Base-by-base conservation (phyloP, 2,888 invertebrate species). In the Drosophila maculinotata region DNA sequence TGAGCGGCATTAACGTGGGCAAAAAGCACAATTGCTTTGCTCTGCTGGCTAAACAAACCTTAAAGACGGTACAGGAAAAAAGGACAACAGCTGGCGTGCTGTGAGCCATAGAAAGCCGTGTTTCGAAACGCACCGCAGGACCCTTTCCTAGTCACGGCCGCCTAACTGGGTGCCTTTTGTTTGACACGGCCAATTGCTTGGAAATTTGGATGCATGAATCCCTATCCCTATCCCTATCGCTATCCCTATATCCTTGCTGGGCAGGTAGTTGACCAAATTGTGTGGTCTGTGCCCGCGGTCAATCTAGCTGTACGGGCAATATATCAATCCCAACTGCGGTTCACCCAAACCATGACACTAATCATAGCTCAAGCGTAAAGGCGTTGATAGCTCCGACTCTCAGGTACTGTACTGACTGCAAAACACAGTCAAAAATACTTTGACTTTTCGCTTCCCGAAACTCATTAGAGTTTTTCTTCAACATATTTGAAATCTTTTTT, bases 171-270 rank as follows among this genome's bases (percentile, higher is more conserved):
- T 57, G 52, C 38, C 59, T 53, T 75, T 57, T 80, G 79, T 81
- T 82, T 63, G 83, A 67, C 86, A 79, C 80, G 83, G 86, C 62
- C 86, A 85, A 81, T 81, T 81, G 80, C 80, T 58, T 82, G 83
- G 73, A 81, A 81, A 85, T 80, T 65, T 77, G 60, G 42, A 53
- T 58, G 67, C 79, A 28, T 44, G 26, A 20, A 31, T 48, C n/a
- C n/a, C 14, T 48, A 41, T 25, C 41, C 41, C 14, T 48, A 41
- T 25, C 23, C 35, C 10, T 9, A 35, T n/a, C n/a, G n/a, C n/a
- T n/a, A n/a, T n/a, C n/a, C n/a, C n/a, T n/a, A n/a, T 36, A 54
- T 54, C 51, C 54, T 33, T 38, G 47, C 45, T 57, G 33, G 14
- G 59, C 56, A 65, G 53, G 44, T 31, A 53, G 41, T 49, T 23